Percentiles rank a stretch among this genome's conserved stretches.
These are phyloP conservation scores for Drosophila lutescens DNA, from an alignment of 2,888 invertebrate species.

Conservation along the genomic window DNA sequence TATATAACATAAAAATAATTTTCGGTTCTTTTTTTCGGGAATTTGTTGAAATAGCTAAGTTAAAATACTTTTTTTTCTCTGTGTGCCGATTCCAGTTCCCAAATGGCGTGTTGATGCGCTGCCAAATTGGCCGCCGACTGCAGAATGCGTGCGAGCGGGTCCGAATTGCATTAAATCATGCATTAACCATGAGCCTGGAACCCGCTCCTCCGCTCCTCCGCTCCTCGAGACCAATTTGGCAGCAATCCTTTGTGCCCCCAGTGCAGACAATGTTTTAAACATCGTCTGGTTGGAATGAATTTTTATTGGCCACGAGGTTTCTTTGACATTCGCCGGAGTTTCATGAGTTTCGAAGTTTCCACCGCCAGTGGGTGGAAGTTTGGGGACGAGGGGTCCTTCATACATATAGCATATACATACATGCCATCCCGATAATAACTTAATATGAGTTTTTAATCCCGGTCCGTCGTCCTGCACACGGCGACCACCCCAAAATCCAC, in stretches of 20 bases:
- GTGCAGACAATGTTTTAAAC: constrained; percentile 73
- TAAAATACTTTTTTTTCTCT: background rate
- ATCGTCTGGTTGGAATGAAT: constrained; percentile 68
- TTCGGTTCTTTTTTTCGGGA: no score
- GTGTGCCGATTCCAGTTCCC: constrained; percentile 44
- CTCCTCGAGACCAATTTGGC: constrained; percentile 70
- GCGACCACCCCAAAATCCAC: constrained; percentile 61
- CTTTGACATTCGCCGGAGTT: constrained; percentile 40
- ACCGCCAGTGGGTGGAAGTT: constrained; percentile 19
- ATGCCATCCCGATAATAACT: constrained; percentile 78
- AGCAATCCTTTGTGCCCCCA: constrained; percentile 69
- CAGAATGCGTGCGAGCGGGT: constrained; percentile 67
- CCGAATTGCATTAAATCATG: constrained; percentile 81
- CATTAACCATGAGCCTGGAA: constrained; percentile 79
- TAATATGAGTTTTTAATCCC: constrained; percentile 82
- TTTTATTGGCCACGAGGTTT: constrained; percentile 63
- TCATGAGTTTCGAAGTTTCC: constrained; percentile 74
- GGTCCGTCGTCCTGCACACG: constrained; percentile 18
- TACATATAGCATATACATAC: constrained; percentile 24
- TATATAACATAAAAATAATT: no score
- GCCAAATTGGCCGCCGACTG: constrained; percentile 71
- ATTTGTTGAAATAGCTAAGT: no score
- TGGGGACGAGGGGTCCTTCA: background rate
- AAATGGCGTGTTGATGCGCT: constrained; percentile 81
- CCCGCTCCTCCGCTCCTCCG: constrained; percentile 13